Base-by-base conservation (phyloP, 2,113 vertebrate species). In the Triplophysa tibetana region DNA sequence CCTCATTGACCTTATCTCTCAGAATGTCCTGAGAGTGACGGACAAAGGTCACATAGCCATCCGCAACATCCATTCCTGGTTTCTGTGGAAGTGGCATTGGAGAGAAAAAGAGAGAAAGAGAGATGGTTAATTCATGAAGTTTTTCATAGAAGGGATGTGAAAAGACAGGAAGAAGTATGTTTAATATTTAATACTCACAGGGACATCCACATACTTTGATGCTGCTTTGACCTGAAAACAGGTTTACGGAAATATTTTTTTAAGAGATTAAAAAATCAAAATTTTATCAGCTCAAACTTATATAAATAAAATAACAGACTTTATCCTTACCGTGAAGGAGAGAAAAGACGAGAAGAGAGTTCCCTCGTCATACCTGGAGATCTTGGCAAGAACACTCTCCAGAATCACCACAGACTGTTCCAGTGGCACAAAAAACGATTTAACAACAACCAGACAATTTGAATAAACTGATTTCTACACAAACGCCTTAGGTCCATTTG, bases 1-100 rank as follows among this genome's bases (percentile, higher is more conserved):
- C 97, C 96, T 99, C 98, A 99, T 99, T 99, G 97, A 99, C 98
- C 97, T 99, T 99, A 95, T 99, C 98, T 95, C 98, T 97, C 81
- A 99, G 96, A 90, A 98, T 96, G 94, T 99, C 98, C 96, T 99
- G 98, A 96, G 96, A 98, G 93, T 99, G 97, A 92, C 98, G 97
- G 87, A 98, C 96, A 93, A 98, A 99, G 92, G 98, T 99, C 94
- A 99, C 97, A 81, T 99, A 99, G 92, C 96, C 96, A 56, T 99
- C 98, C 43, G 98, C 97, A 91, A 99, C 95, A 68, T 99, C 98
- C 98, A 99, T 99, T 83, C 98, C 97, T 3, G 98, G 97, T 92
- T 99, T 99, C 97, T 99, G 94, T 84, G 87, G 86, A 74, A 86
- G 50, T 82, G 23, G 80, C 70, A 70, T 79, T 21, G 56, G 56